Evolutionary conservation across 1,140 invertebrate species (phyloP), one percentile per base, ranked within the genome.

Genomic region (Caenorhabditis remanei): DNA sequence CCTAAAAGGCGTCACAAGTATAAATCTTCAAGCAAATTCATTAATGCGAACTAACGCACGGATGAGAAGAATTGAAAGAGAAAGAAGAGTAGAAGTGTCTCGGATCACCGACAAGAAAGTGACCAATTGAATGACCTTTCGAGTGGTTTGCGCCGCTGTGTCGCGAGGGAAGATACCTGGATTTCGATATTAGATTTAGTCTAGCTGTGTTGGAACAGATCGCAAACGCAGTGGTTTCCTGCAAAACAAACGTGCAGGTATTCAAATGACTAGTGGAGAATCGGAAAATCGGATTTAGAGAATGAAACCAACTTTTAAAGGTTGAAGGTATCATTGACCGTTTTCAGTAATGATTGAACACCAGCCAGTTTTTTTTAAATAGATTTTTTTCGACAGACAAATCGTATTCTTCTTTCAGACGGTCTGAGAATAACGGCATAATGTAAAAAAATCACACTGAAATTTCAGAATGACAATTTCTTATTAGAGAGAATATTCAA

Each of bases 41-140:
- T 50, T 79, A 79, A 79, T 79, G 46, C 71, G 71, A 79, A 32
- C 19, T 24, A 79, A 41, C 46, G 71, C 32, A 53, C 21, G 40
- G 71, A 79, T 43, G 71, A 79, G 71, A 71, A 43, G 41, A 46
- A 79, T 32, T 32, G 32, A 32, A 19, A 53, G 9, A 9, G 40
- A 79, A 32, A 53, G 46, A 53, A 53, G n/a, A 24, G 41, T 21
- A 53, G 21, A 71, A 24, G 71, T 79, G 71, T 79, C 46, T 50
- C 46, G 43, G 71, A 79, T 79, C 71, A 63, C 19, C 61, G 61
- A 63, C 61, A 79, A 79, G 46, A 79, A 79, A 79, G 53, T 79
- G 71, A 79, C 71, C 71, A 79, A 50, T 79, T 24, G 71, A 53
- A 11, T 79, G 71, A 79, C 71, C 71, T 79, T 79, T 79, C 21